Percentiles rank a stretch among this genome's conserved stretches.
Conservation (phyloP, 2,888 invertebrate genomes). For the Drosophila nigritarsus region DNA sequence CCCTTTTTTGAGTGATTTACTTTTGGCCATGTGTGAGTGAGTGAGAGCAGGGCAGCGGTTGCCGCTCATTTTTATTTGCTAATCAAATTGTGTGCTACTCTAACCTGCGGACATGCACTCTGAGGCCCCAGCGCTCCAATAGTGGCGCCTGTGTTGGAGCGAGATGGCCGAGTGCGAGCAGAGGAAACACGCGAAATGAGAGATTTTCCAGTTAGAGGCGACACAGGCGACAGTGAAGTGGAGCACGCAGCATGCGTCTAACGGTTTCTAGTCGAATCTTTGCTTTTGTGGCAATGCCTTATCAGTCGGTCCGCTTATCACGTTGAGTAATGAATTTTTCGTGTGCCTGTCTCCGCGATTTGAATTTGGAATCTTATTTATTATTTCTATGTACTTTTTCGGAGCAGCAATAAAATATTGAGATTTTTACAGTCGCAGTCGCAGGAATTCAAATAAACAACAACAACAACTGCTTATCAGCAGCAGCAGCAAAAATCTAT, state of each 20-base stretch:
- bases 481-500: constrained; percentile 52
- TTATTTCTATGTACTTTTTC: constrained; percentile 29
- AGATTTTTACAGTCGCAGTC: constrained; percentile 44
- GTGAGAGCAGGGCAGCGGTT: constrained; percentile 32
- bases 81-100: constrained; percentile 72
- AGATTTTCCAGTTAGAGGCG: constrained; percentile 67
- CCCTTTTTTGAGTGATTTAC: constrained; percentile 43
- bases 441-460: constrained; percentile 23
- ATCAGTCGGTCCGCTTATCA: constrained; percentile 66
- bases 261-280: constrained; percentile 49
- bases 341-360: constrained; percentile 44
- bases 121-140: constrained; percentile 37
- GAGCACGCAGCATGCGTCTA: constrained; percentile 58
- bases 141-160: constrained; percentile 33
- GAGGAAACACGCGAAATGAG: constrained; percentile 48
- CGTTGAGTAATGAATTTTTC: constrained; percentile 58
- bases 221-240: constrained; percentile 64
- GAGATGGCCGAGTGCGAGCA: constrained; percentile 42
- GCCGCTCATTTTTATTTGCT: constrained; percentile 73
- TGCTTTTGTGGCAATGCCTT: constrained; percentile 52
- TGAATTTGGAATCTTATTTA: constrained; percentile 18
- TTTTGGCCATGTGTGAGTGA: constrained; percentile 16
- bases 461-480: constrained; percentile 54
- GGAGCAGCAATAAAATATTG: constrained; percentile 62
- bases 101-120: constrained; percentile 49